Base-by-base conservation (phyloP, 2,888 invertebrate species). In the Drosophila stalkeri region DNA sequence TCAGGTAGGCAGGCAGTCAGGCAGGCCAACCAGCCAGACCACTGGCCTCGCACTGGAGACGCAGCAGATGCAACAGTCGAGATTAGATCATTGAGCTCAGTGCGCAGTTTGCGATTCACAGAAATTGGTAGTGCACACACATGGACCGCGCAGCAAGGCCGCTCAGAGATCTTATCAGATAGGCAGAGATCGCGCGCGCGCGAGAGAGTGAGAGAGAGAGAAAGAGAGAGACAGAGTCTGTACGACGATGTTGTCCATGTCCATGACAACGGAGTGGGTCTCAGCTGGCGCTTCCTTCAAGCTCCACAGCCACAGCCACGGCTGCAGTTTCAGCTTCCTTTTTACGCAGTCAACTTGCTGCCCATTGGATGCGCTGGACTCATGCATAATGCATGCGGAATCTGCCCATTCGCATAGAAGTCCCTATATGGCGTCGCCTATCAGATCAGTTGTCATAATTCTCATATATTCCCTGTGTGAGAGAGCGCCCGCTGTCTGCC, bases 361-460 rank as follows among this genome's bases (percentile, higher is more conserved):
- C 66, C 41, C 66, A 70, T 66, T 68, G 69, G 55, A 66, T 56
- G 51, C 52, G 63, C 47, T 51, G 55, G 43, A 41, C 41, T 89
- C 82, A 90, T 89, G 89, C 89, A 89, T 89, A 82, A 90, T 90
- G 82, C 84, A 90, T 88, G 71, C 65, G 75, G 88, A 82, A 80
- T 83, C 82, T 80, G 82, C 72, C 78, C 78, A 83, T 80, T 78
- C 86, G 90, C 88, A 88, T 87, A 82, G 84, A 80, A 63, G 75
- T 83, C 90, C 87, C 77, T 87, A 88, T 88, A 88, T 88, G 87
- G 89, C 78, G 79, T 85, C 80, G 87, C 79, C 89, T 90, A 89
- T 90, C 89, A 88, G 89, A 89, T 89, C 83, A 85, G 63, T 85
- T 89, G 89, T 89, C 88, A 89, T 89, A 89, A 83, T 88, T 86